Percentiles rank a stretch among this genome's conserved stretches.
phyloP scores from a whole-genome alignment of 2,888 invertebrate species.

The Dorcus parallelipipedus region DNA sequence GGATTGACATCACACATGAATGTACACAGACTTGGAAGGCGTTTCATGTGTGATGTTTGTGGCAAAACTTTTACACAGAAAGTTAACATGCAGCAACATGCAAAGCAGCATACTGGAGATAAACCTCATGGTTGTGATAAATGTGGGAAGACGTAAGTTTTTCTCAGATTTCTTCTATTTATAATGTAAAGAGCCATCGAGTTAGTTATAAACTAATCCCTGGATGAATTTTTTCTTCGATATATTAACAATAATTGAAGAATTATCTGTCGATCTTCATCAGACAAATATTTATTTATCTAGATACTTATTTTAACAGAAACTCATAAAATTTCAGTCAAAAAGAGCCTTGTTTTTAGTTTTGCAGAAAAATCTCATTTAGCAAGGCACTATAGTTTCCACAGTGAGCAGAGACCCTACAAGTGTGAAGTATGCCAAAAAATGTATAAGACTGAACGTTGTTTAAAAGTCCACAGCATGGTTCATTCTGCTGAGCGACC shows the following conservation, averaged over 20 bases:
- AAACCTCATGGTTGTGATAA: conserved; percentile 52
- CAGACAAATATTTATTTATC: background rate
- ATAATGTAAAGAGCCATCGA: no score
- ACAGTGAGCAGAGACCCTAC: conserved; percentile 46
- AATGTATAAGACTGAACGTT: conserved; percentile 56
- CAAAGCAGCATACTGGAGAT: conserved; percentile 50
- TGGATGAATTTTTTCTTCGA: no score
- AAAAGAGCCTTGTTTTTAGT: conserved; percentile 28
- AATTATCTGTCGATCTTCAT: no score
- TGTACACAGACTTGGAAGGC: conserved; percentile 45
- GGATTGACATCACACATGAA: conserved; percentile 50
- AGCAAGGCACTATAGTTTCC: conserved; percentile 47
- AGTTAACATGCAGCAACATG: conserved; percentile 51
- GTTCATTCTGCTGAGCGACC: conserved; percentile 55
- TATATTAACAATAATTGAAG: no score
- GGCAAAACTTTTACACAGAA: conserved; percentile 55
- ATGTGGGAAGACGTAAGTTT: conserved; percentile 49
- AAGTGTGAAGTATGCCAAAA: conserved; percentile 54
- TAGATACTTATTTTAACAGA: background rate
- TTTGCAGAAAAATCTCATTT: conserved; percentile 50
- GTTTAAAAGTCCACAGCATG: conserved; percentile 55
- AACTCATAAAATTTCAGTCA: no score
- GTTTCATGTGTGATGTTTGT: conserved; percentile 58
- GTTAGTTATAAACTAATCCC: no score
- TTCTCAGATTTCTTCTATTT: background rate